A percentile compares a stretch with the other conserved stretches of the same genome.
Evolutionary conservation across 2,888 invertebrate species (phyloP).

Genomic region (Acleris literana): DNA sequence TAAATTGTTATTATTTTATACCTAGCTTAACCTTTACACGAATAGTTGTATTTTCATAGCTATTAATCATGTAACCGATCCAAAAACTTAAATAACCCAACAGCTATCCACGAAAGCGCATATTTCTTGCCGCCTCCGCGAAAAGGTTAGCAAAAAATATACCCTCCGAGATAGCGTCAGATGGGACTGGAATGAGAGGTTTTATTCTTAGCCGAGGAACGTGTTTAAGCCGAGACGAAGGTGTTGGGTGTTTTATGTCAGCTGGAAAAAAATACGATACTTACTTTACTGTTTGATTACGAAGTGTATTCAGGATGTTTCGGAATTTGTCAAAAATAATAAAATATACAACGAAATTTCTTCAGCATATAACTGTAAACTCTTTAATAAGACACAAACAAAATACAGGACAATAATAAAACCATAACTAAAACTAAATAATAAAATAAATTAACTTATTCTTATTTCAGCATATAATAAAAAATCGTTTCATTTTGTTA

Average conservation of each 20-base stretch:
- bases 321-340: too few species aligned
- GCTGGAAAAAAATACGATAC: neutral
- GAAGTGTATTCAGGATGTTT: neutral
- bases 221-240: neutral
- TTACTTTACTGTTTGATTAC: neutral
- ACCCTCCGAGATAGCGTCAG: slow-evolving; percentile 19
- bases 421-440: too few species aligned
- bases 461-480: too few species aligned
- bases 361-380: too few species aligned
- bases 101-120: neutral
- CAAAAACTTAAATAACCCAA: slow-evolving; percentile 4
- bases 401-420: too few species aligned
- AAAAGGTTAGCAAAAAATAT: slow-evolving; percentile 17
- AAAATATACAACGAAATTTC: too few species aligned
- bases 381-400: too few species aligned
- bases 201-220: slow-evolving; percentile 1
- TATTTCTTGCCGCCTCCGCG: slow-evolving; percentile 3
- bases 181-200: slow-evolving; percentile 9
- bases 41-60: neutral
- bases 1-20: too few species aligned
- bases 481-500: too few species aligned
- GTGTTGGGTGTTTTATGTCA: neutral
- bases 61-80: neutral
- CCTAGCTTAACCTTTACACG: too few species aligned
- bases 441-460: too few species aligned